Base-by-base conservation (phyloP, 1,140 invertebrate species). In the Brachionus manjavacas region DNA sequence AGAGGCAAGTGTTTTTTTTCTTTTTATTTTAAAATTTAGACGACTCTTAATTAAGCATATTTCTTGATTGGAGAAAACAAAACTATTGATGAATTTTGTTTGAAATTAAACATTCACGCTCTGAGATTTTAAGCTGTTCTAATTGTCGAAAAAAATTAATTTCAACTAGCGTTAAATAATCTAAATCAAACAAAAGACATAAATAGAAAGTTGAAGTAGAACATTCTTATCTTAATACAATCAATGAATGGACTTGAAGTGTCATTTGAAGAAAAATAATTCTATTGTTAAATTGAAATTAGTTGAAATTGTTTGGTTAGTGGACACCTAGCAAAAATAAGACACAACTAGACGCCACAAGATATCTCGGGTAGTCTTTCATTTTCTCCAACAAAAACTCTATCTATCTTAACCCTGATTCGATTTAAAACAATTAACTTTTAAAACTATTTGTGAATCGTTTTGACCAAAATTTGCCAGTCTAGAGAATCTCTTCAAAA, bases 101-200 rank as follows among this genome's bases (percentile, higher is more conserved):
- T 60, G 52, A 60, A 60, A 60, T 60, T 60, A 60, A 60, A 25
- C 52, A 60, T 60, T 60, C 16, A 60, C 52, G 52, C 52, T 60
- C 52, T 16, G 20, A 60, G n/a, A 60, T 60, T 20, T 60, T 60
- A 20, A 60, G 52, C 52, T 60, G 20, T 60, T 60, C 52, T 60
- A 60, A 60, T 60, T 60, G 52, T 60, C 52, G 52, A 25, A 60
- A 60, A 60, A 60, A 60, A 60, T 60, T 60, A 60, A 60, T 60
- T 60, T 60, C 11, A 60, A 60, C 52, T 60, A 60, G 52, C n/a
- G 52, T 23, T 60, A 60, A 60, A 60, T 60, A 60, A 60, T 60
- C 20, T 20, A 60, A 60, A 60, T 60, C 52, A 60, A 60, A 60
- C 52, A 60, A 60, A 20, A 60, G 52, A 60, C 52, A 60, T 20